Evolutionary conservation across 2,888 invertebrate genomes (phyloP).

Genomic region (Anthophora plumipes): DNA sequence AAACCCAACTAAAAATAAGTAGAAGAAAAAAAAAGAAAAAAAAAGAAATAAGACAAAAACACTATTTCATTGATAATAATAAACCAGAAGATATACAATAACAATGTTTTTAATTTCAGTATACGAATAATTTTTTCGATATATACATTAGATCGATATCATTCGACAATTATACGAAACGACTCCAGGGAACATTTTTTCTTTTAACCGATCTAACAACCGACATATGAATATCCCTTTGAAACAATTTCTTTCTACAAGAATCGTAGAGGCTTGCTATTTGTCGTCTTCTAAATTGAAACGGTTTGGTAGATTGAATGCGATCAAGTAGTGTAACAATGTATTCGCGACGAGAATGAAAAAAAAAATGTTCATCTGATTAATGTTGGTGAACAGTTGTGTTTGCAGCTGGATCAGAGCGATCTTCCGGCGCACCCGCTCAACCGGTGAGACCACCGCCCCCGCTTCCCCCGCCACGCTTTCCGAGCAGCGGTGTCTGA

Average conservation of each 20-base stretch:
- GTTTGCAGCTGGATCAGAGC: conserved; percentile 93
- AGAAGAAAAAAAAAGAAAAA: background rate
- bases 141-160: background rate
- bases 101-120: conserved; percentile 14
- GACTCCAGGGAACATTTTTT: background rate
- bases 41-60: background rate
- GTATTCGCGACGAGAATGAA: conserved; percentile 6
- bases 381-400: conserved; percentile 81
- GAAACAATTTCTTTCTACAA: conserved; percentile 35
- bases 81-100: background rate
- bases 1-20: background rate
- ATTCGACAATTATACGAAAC: background rate
- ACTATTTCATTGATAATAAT: background rate
- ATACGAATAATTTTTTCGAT: background rate
- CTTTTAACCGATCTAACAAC: background rate
- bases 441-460: conserved; percentile 91
- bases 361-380: conserved; percentile 46
- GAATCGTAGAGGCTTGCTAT: conserved; percentile 57
- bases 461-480: conserved; percentile 92
- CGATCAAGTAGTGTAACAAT: conserved; percentile 41
- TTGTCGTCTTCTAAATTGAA: conserved; percentile 55
- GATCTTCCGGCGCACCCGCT: conserved; percentile 92
- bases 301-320: conserved; percentile 58
- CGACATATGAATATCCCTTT: conserved; percentile 1
- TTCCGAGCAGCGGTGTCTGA: conserved; percentile 93